Evolutionary conservation across 2,113 vertebrate genomes (phyloP).

Genomic region (Aspiorhynchus laticeps): DNA sequence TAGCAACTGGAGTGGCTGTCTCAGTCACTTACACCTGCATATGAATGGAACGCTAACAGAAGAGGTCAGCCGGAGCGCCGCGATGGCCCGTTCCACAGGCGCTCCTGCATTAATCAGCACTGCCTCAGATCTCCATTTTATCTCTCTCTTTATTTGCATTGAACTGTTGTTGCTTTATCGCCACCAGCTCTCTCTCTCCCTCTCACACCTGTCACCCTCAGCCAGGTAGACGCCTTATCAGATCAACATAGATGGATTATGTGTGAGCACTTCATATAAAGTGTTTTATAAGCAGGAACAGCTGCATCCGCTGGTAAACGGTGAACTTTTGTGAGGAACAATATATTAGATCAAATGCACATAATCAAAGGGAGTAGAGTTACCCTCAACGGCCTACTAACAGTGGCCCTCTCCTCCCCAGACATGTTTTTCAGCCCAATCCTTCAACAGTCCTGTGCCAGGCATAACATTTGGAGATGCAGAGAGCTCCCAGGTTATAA

Average conservation of each 20-base stretch:
- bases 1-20: slow-evolving; percentile 23
- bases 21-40: slow-evolving; percentile 40
- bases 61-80: slow-evolving; percentile 84
- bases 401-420: slow-evolving; percentile 51
- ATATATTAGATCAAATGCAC: slow-evolving; percentile 78
- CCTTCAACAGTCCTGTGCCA: slow-evolving; percentile 67
- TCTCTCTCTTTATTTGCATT: slow-evolving; percentile 86
- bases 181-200: slow-evolving; percentile 84
- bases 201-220: slow-evolving; percentile 81
- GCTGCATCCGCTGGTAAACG: slow-evolving; percentile 83
- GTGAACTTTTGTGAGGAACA: slow-evolving; percentile 78
- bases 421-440: slow-evolving; percentile 72
- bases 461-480: slow-evolving; percentile 68
- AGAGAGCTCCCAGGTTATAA: slow-evolving; percentile 65
- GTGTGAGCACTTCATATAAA: slow-evolving; percentile 69
- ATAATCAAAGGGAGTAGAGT: slow-evolving; percentile 76
- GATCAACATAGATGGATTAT: slow-evolving; percentile 85
- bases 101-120: slow-evolving; percentile 83
- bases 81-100: slow-evolving; percentile 76
- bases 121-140: slow-evolving; percentile 81
- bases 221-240: slow-evolving; percentile 85
- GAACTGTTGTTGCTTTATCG: slow-evolving; percentile 85
- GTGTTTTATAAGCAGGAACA: slow-evolving; percentile 78
- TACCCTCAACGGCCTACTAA: slow-evolving; percentile 65
- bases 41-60: slow-evolving; percentile 78